Base-by-base conservation (phyloP, 2,113 vertebrate genomes). In the Percina caprodes region DNA sequence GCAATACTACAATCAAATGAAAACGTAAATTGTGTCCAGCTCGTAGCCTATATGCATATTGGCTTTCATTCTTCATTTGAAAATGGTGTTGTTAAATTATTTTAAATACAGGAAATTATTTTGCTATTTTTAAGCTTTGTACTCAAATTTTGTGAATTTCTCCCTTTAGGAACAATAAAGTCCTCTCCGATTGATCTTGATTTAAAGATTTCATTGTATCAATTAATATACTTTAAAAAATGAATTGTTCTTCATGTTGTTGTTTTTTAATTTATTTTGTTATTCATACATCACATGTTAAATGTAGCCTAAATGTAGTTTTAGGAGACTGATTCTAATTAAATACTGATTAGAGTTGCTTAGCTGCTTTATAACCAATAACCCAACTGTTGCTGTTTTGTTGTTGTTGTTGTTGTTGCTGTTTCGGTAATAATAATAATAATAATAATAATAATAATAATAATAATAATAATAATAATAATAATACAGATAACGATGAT, bases 61-160 rank as follows among this genome's bases (percentile, higher is more conserved):
- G n/a, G 1, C 19, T 24, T 69, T 12, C 19, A 66, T 21, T 61
- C 52, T 48, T 11, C 4, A 71, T 46, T 58, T 58, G 3, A 58
- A 49, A 26, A 42, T 10, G 1, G 4, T 51, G 26, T 26, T 24
- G 10, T 24, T 30, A 30, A 65, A 79, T 72, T 26, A 16, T 5
- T 56, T 74, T 21, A 15, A 56, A 82, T 13, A 30, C 14, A 52
- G 54, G 24, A 49, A 67, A 42, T 60, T 2, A 12, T 65, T 72
- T 35, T 1, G 2, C 15, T 54, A 23, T 45, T 63, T 60, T 60
- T 18, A n/a, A 30, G 15, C 11, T 58, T 21, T 39, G 15, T 48
- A 24, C 13, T 26, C 24, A 65, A 19, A 33, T 33, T 68, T 68
- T 63, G 23, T 19, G 1, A 6, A 42, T 30, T 51, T 61, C 24